phyloP scores from a whole-genome alignment of 2,113 vertebrate genomes.

The Phocoena phocoena region DNA sequence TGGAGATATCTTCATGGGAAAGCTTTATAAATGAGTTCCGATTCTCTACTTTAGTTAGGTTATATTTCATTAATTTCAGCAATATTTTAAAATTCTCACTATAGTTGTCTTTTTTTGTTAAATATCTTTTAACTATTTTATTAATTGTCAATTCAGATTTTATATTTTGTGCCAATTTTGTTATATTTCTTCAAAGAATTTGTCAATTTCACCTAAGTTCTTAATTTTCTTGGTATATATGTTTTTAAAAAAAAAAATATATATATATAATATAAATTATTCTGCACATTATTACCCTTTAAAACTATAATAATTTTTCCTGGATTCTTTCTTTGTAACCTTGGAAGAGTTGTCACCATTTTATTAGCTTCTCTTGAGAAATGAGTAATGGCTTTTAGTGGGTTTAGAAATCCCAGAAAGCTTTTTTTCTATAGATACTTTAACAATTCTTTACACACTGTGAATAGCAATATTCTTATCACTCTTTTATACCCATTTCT shows the following conservation, averaged over 20 bases:
- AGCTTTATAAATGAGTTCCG: background rate
- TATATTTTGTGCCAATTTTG: background rate
- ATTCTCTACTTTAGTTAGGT: background rate
- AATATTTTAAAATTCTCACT: background rate
- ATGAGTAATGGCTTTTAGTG: background rate
- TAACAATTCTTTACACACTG: background rate
- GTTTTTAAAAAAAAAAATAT: background rate
- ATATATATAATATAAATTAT: background rate
- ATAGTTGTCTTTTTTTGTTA: background rate
- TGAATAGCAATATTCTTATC: background rate
- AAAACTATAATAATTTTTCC: background rate
- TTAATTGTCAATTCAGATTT: background rate
- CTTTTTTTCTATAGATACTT: background rate
- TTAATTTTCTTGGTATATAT: background rate
- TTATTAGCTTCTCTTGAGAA: conserved; percentile 7
- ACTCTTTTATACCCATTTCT: background rate
- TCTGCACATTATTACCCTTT: background rate
- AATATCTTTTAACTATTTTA: background rate
- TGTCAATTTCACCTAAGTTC: background rate
- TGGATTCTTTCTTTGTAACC: background rate
- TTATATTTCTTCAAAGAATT: background rate
- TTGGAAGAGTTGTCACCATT: background rate
- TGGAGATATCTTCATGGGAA: background rate
- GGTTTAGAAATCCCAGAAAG: background rate
- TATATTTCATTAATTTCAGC: background rate